Conservation (phyloP, 2,113 vertebrate genomes). For the Anarhynchus alexandrinus region DNA sequence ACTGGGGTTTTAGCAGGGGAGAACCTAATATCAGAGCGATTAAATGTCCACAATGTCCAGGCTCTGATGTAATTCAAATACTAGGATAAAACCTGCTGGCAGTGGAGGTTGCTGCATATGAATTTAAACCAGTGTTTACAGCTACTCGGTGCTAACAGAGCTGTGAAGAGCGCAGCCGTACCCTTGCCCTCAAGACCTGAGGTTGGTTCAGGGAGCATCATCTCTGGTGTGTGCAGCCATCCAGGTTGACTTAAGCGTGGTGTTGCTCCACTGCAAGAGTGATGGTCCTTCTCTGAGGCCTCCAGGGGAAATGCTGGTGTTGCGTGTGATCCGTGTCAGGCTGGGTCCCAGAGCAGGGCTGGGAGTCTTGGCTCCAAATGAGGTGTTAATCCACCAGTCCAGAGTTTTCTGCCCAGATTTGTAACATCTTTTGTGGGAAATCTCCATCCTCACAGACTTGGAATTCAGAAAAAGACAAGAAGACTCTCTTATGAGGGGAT, state of each 20-base stretch:
- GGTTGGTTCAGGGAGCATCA: neutral
- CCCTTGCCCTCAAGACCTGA: neutral
- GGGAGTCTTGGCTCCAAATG: neutral
- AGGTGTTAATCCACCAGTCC: neutral
- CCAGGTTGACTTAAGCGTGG: neutral
- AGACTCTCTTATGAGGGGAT: neutral
- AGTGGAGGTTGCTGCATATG: neutral
- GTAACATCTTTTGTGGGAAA: neutral
- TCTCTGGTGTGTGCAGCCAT: neutral
- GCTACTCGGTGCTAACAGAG: neutral
- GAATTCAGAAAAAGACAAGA: neutral
- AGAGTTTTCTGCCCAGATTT: neutral
- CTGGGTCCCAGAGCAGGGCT: neutral
- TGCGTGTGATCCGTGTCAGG: fast-evolving
- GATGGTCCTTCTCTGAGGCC: neutral
- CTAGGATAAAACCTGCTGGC: neutral
- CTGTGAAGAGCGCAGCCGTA: neutral
- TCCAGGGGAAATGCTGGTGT: neutral
- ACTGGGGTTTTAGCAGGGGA: neutral
- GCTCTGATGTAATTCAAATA: neutral
- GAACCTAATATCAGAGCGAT: neutral
- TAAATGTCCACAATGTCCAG: neutral
- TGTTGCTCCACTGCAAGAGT: neutral
- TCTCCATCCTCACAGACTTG: neutral
- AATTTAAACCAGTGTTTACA: neutral